Evolutionary conservation across 2,113 vertebrate species (phyloP).

Genomic region (Oryzias celebensis): DNA sequence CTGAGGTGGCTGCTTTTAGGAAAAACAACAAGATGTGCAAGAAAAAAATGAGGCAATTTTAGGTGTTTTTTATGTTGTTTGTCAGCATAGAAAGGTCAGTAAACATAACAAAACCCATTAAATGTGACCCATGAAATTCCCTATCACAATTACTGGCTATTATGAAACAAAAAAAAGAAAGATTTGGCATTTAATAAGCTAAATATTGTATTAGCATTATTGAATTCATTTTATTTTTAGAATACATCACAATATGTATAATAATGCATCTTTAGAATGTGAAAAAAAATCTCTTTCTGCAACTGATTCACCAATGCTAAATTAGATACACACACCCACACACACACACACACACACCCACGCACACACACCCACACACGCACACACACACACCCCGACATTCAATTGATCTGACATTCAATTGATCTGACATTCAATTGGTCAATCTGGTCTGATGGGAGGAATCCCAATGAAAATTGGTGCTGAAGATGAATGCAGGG

Average conservation of each 20-base stretch:
- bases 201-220: no score
- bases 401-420: not conserved
- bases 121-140: constrained; percentile 27
- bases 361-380: no score
- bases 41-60: constrained; percentile 15
- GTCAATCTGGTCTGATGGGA: not conserved
- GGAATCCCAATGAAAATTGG: no score
- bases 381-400: not conserved
- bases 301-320: constrained; percentile 55
- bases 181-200: no score
- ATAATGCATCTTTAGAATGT: constrained; percentile 29
- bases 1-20: constrained; percentile 17
- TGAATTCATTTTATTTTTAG: constrained; percentile 11
- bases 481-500: no score
- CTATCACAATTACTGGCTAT: no score
- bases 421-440: not conserved
- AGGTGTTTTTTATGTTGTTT: constrained; percentile 29
- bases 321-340: constrained; percentile 36
- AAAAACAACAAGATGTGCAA: constrained; percentile 14
- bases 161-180: no score
- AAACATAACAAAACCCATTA: constrained; percentile 39
- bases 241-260: constrained; percentile 20
- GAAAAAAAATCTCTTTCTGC: constrained; percentile 34
- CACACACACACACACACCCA: no score
- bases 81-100: not conserved